Evolutionary conservation across 2,888 invertebrate genomes (phyloP).

Genomic region (Hemaris fuciformis): DNA sequence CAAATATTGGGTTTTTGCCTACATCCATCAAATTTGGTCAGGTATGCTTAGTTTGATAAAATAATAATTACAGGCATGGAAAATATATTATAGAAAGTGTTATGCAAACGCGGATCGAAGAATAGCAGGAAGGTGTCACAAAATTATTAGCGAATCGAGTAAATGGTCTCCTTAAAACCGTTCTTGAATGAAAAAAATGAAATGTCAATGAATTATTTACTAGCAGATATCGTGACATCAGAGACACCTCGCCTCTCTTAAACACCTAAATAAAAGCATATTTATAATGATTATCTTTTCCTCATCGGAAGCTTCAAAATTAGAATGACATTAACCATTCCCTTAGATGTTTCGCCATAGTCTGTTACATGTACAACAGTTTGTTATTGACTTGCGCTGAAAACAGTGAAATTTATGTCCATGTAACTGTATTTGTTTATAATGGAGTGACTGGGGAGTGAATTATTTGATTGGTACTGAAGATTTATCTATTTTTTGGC

Average conservation of each 20-base stretch:
- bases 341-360: neutral
- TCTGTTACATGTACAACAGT: neutral
- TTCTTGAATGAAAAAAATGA: too few relatives aligned
- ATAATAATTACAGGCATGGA: too few relatives aligned
- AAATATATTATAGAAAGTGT: too few relatives aligned
- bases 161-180: too few relatives aligned
- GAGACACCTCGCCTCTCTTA: too few relatives aligned
- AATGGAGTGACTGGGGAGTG: neutral
- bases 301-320: neutral
- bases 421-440: constrained; percentile 8
- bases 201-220: too few relatives aligned
- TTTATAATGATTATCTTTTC: too few relatives aligned
- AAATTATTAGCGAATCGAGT: too few relatives aligned
- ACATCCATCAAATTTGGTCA: neutral
- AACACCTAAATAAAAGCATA: too few relatives aligned
- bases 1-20: neutral
- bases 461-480: constrained; percentile 20
- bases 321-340: constrained; percentile 30
- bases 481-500: neutral
- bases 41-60: neutral
- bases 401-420: neutral
- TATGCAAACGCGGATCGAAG: too few relatives aligned
- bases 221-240: too few relatives aligned
- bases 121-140: too few relatives aligned
- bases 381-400: constrained; percentile 6